Base-by-base conservation (phyloP, 2,888 invertebrate genomes). In the Hirtodrosophila alboralis region DNA sequence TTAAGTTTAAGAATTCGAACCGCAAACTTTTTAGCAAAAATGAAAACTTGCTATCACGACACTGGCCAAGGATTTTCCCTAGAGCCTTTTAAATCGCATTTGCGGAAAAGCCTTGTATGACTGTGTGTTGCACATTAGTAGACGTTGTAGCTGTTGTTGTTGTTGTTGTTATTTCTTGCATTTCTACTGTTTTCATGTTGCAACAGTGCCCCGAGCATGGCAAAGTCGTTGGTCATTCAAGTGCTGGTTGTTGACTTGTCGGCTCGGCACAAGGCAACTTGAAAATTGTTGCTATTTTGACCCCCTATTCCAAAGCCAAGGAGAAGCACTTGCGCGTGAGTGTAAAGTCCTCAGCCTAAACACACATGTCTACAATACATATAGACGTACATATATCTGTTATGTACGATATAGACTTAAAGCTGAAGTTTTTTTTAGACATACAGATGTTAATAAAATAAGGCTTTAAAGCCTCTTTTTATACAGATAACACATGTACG, bases 241-340 rank as follows among this genome's bases (percentile, higher is more conserved):
- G 84, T 83, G 79, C 63, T 68, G 70, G 70, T 84, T 84, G 87
- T 84, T 84, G 83, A 84, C 83, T 84, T 80, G 75, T 69, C 59
- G 49, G 63, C 64, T 52, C 38, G 33, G 63, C 63, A 76, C 80
- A 76, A 73, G 77, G 49, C 73, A 52, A 79, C 52, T 28, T 34
- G 56, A 63, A 59, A 86, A 80, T 86, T 86, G 81, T 73, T 79
- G 86, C 74, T 75, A 74, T 67, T 69, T 77, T 84, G 77, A 75
- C 75, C 87, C 79, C 81, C 70, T 70, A 65, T 54, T 75, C 75
- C 86, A 88, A 89, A 88, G 89, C 89, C 88, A 88, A 88, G 88
- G 88, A 88, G 87, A 88, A 75, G 41, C 16, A 30, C 37, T n/a
- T 60, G 54, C 33, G 40, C 48, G 51, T 40, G 60, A 44, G 51